Evolutionary conservation across 2,113 vertebrate genomes (phyloP), one percentile per base, ranked within the genome.

Genomic region (Saccopteryx leptura): DNA sequence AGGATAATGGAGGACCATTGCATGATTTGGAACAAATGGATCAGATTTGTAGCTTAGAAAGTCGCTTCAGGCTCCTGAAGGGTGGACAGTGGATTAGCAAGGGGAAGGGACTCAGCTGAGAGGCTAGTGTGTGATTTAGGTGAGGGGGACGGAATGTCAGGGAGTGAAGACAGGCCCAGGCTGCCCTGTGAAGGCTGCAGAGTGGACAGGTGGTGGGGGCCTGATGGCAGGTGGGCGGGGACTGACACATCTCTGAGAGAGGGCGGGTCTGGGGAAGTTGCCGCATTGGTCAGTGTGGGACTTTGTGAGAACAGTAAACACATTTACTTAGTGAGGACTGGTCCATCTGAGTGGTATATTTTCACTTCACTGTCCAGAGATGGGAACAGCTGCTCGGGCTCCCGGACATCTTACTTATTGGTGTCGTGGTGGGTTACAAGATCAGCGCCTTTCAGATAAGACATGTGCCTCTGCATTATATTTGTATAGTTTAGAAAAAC

Each of bases 221-320:
- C 9, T 23, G 21, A 10, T 1, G 26, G 24, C 2, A 4, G 5
- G 17, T 4, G 4, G 7, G 48, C 0, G 31, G 17, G 1, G 54
- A 23, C 23, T 0, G 12, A 5, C 3, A 1, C 0, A 4, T 33
- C 93, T 71, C 56, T 60, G 88, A 54, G 33, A 9, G 11, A 39
- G 8, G 58, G 18, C 6, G 8, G 48, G 28, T 5, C 68, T 48
- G 12, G 23, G 65, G 24, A 6, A 19, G 61, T 31, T 5, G 31
- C 17, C 3, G 0, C 2, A 0, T n/a, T n/a, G 52, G 46, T 23
- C 63, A 58, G 52, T 0, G 18, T 19, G 60, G 68, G 56, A 0
- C 31, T 71, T 46, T 61, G 63, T 50, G 66, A 39, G 75, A 74
- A 58, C 31, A 52, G n/a, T 31, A 21, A 52, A 68, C 60, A 54